A percentile compares a stretch with the other conserved stretches of the same genome.
Conservation (phyloP, 1,140 invertebrate genomes). For the Atopsyche davidsoni region DNA sequence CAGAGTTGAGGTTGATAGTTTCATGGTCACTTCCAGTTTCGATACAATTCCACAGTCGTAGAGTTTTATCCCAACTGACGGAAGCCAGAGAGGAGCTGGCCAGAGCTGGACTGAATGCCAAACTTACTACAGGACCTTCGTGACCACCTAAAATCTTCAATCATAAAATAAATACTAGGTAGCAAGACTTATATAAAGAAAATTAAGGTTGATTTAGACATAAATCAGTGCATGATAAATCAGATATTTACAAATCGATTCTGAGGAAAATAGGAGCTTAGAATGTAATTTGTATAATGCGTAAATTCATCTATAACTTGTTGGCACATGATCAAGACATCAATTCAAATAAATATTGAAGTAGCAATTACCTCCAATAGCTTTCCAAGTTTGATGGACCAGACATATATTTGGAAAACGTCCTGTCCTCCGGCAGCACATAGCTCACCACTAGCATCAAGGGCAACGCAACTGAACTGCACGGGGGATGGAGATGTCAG, state of each 20-base stretch:
- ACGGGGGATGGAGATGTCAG: constrained; percentile 84
- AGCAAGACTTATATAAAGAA: too few species aligned
- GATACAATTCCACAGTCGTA: constrained; percentile 83
- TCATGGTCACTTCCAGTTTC: constrained; percentile 79
- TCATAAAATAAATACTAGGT: too few species aligned
- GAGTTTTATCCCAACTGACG: constrained; percentile 90
- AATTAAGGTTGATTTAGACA: constrained; percentile 6
- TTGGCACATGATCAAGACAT: too few species aligned
- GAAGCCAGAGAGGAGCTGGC: constrained; percentile 74
- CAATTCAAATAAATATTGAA: constrained; percentile 18
- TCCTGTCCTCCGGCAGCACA: constrained; percentile 90
- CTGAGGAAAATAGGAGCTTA: too few species aligned
- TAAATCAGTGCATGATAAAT: too few species aligned
- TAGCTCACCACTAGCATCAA: constrained; percentile 86
- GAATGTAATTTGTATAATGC: too few species aligned
- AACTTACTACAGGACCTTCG: constrained; percentile 78
- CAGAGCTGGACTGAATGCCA: constrained; percentile 73
- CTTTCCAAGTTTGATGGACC: constrained; percentile 88
- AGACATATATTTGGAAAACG: constrained; percentile 91
- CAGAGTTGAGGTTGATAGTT: constrained; percentile 69
- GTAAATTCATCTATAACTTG: too few species aligned
- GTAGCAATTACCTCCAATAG: constrained; percentile 85
- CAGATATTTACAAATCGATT: too few species aligned
- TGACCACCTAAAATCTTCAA: constrained; percentile 79
- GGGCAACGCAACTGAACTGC: constrained; percentile 87